A percentile compares a stretch with the other conserved stretches of the same genome.
Evolutionary conservation across 2,113 vertebrate species (phyloP).

Genomic region (Protobothrops mucrosquamatus): DNA sequence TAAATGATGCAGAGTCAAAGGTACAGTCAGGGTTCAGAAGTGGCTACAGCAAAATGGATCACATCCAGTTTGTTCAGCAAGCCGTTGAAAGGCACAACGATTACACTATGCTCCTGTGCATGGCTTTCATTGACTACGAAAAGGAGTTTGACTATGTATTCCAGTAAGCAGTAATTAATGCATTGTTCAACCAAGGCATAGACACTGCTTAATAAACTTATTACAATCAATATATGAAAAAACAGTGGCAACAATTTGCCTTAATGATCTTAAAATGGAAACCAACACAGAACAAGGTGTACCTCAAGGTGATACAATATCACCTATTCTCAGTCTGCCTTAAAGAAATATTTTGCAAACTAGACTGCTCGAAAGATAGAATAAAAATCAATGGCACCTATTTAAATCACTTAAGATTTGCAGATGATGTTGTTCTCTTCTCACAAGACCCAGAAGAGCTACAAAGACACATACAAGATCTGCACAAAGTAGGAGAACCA

Average conservation of each 20-base stretch:
- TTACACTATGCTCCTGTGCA: background rate
- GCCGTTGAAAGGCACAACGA: no score
- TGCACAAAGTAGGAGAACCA: background rate
- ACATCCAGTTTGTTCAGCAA: no score
- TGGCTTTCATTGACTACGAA: background rate
- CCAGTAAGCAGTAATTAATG: background rate
- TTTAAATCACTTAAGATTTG: background rate
- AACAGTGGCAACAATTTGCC: background rate
- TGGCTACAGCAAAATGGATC: no score
- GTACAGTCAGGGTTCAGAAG: no score
- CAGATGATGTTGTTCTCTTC: background rate
- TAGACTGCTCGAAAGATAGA: background rate
- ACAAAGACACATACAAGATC: background rate
- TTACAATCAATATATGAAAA: background rate
- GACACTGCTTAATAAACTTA: background rate
- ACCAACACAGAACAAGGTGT: background rate
- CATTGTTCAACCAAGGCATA: background rate
- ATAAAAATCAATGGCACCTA: background rate
- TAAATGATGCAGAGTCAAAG: no score
- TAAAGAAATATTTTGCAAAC: background rate
- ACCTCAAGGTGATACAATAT: background rate
- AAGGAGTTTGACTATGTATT: background rate
- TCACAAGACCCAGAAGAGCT: background rate
- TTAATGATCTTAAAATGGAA: background rate
- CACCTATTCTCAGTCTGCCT: background rate